Evolutionary conservation across 2,113 vertebrate species (phyloP).

Genomic region (Riparia riparia): DNA sequence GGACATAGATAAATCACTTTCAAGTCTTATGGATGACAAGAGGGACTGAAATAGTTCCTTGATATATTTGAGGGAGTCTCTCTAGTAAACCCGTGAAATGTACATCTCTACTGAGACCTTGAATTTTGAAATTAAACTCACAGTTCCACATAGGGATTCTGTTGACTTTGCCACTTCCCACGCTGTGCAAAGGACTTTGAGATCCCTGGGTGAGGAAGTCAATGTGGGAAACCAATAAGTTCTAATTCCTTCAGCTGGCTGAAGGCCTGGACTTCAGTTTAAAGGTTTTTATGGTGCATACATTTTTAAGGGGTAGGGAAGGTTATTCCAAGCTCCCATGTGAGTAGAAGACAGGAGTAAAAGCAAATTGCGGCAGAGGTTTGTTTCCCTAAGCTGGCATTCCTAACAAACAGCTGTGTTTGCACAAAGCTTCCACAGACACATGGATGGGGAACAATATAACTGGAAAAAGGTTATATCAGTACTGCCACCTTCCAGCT

Average conservation of each 20-base stretch:
- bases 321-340: slow-evolving; percentile 62
- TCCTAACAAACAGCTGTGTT: slow-evolving; percentile 76
- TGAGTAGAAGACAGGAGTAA: slow-evolving; percentile 3
- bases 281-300: slow-evolving; percentile 13
- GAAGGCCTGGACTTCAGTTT: not conserved
- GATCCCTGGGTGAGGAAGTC: not conserved
- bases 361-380: slow-evolving; percentile 35
- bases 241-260: slow-evolving; percentile 31
- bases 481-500: slow-evolving; percentile 11
- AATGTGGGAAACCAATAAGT: slow-evolving; percentile 4
- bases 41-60: not conserved
- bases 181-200: not conserved
- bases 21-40: not conserved
- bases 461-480: slow-evolving; percentile 33
- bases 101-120: not conserved
- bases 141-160: not conserved
- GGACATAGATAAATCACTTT: not conserved
- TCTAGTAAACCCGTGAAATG: not conserved
- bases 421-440: slow-evolving; percentile 60
- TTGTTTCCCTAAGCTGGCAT: slow-evolving; percentile 69
- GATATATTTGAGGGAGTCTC: not conserved
- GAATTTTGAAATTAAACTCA: slow-evolving; percentile 2
- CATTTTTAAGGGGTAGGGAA: not conserved
- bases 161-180: slow-evolving; percentile 33
- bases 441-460: slow-evolving; percentile 22